Evolutionary conservation across 2,113 vertebrate genomes (phyloP), one percentile per base, ranked within the genome.

Genomic region (Hemichromis elongatus): DNA sequence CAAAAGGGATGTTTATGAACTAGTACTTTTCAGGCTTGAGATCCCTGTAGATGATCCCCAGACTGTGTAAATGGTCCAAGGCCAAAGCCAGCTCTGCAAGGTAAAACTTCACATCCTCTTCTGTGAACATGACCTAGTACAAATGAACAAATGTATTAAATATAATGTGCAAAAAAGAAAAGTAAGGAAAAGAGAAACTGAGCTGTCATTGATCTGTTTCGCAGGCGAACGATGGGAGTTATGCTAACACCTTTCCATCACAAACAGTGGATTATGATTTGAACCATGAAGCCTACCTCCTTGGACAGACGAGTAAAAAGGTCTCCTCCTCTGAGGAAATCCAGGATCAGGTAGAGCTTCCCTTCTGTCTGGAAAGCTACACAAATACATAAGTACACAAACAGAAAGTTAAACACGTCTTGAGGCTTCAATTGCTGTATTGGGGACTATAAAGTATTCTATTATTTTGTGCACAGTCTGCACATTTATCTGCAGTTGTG

Each of bases 41-140:
- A 92, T 99, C 99, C 92, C 99, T 97, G 95, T 99, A 99, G 96
- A 99, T 99, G 94, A 99, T 99, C 93, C 98, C 98, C 94, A 99
- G 96, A 92, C 97, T 98, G 95, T 99, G 98, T 10, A 99, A 97
- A 95, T 99, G 98, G 91, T 99, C 98, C 96, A 99, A 96, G 90
- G 99, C 99, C 95, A 99, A 96, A 57, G 98, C 99, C 95, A 99
- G 92, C 95, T 99, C 98, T 88, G 98, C 99, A 90, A 99, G 96
- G 92, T 99, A 99, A 95, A 99, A 99, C 96, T 99, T 99, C 87
- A 99, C 99, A 92, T 99, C 99, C 2, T 99, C 98, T 86, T 99
- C 99, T 86, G 99, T 99, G 95, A 99, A 99, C 99, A 99, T 99
- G 55, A 99, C 99, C 99, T 99, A 26, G 1, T 89, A 77, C 50